phyloP scores from a whole-genome alignment of 2,797 vertebrate genomes.

The Sebastes vulpes region DNA sequence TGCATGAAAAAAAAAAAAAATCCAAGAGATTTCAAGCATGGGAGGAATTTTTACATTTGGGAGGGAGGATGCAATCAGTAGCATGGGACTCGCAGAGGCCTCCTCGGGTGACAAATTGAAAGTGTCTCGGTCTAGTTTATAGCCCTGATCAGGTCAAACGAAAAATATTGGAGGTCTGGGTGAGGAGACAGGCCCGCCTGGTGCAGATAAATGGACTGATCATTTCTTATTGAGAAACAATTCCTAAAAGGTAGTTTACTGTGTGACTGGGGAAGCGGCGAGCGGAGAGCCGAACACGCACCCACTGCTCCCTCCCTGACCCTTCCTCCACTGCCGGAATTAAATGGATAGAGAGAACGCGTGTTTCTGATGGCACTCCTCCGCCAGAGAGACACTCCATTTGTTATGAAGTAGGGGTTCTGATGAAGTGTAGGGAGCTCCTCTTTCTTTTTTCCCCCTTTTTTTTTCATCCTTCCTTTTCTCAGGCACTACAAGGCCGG shows the following conservation, averaged over 20 bases:
- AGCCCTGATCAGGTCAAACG: constrained; percentile 95
- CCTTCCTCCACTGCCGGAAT: constrained; percentile 91
- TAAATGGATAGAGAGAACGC: constrained; percentile 92
- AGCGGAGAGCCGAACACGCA: constrained; percentile 90
- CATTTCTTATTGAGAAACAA: constrained; percentile 99
- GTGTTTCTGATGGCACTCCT: constrained; percentile 96
- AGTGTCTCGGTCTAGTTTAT: constrained; percentile 94
- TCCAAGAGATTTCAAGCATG: constrained; percentile 65
- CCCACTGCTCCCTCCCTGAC: constrained; percentile 93
- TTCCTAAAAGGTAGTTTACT: constrained; percentile 99
- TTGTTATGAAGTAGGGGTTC: constrained; percentile 93
- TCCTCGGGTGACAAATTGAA: constrained; percentile 93
- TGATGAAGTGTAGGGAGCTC: constrained; percentile 95
- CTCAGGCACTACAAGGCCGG: constrained; percentile 94
- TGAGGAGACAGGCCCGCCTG: constrained; percentile 94
- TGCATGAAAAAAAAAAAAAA: constrained; percentile 52
- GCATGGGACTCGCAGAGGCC: constrained; percentile 76
- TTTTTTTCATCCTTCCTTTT: constrained; percentile 83
- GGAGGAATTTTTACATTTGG: constrained; percentile 80
- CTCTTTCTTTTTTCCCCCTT: constrained; percentile 76
- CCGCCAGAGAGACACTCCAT: constrained; percentile 95
- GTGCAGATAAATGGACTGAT: constrained; percentile 98
- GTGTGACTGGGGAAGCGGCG: constrained; percentile 91
- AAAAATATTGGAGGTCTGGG: constrained; percentile 95
- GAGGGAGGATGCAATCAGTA: constrained; percentile 82